Evolutionary conservation across 1,140 invertebrate species (phyloP), one percentile per base, ranked within the genome.

Genomic region (Catajapyx aquilonaris): DNA sequence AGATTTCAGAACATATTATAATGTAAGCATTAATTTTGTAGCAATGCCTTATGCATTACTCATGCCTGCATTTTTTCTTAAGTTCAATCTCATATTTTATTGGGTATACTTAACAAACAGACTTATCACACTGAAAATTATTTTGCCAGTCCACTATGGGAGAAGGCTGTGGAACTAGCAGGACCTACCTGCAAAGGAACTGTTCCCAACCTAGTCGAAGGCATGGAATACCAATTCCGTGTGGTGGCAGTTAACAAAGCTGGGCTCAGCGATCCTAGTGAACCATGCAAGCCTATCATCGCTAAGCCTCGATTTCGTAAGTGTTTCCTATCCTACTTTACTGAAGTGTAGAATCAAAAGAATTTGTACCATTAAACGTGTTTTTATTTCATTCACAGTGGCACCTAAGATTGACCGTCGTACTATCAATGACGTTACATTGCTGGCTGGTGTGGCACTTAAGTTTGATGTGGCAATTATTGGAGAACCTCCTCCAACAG

Each of bases 191-290:
- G 78, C 1, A 68, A 71, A 44, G 83, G 70, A 23, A 68, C 71
- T 30, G 71, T 91, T 2, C 77, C 74, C 43, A 86, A 87, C 38
- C 59, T 98, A 3, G 81, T 90, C 45, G 90, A 96, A 65, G 91
- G 91, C 31, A 87, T 91, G 52, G 87, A 95, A 55, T 98, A 98
- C 55, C 87, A 97, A 56, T 97, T 97, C 72, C 73, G 93, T n/a
- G 81, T 97, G 2, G 81, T 85, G 47, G 91, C 93, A 21, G 65
- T 91, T 18, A 96, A 96, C 56, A 91, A 91, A 56, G 87, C 85
- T 39, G 90, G 90, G 1, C 74, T 76, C 52, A 87, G 85, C 33
- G 79, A 85, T 48, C 83, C 88, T 1, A 76, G 78, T 1, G 79
- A 88, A 28, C 62, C 80, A 9, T 81, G 83, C 56, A 87, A 85